Evolutionary conservation across 2,797 vertebrate species (phyloP).

Genomic region (Spheniscus humboldti): DNA sequence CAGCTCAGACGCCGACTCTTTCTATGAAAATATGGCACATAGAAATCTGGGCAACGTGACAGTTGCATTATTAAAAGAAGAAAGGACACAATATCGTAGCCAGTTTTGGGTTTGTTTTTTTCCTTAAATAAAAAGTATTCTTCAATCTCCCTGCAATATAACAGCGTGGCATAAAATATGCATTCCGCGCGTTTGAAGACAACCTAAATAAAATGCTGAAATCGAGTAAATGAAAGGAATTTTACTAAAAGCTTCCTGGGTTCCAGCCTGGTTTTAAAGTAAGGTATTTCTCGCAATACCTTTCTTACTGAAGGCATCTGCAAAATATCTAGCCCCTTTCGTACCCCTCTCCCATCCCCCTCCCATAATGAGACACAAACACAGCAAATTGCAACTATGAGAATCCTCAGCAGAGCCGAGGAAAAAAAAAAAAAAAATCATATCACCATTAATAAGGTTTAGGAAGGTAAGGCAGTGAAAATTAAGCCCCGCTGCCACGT

Average conservation of each 20-base stretch:
- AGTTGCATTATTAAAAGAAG: constrained; percentile 7
- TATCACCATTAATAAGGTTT: constrained; percentile 10
- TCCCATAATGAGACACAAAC: constrained; percentile 36
- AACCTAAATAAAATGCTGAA: neutral
- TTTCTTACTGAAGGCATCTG: constrained; percentile 50
- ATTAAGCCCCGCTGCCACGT: constrained; percentile 31
- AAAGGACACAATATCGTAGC: neutral
- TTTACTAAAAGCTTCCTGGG: neutral
- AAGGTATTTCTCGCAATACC: neutral
- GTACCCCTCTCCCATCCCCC: constrained; percentile 14
- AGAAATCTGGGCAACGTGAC: constrained; percentile 4
- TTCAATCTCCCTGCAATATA: neutral
- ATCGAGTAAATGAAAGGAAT: neutral
- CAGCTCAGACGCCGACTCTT: neutral
- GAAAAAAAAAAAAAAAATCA: neutral
- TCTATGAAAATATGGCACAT: neutral
- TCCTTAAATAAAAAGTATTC: neutral
- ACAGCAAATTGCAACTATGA: constrained; percentile 36
- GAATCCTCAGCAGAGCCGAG: neutral
- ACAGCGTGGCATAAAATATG: neutral
- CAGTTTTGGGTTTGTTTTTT: neutral
- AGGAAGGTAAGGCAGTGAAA: constrained; percentile 42
- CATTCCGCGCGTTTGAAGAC: neutral
- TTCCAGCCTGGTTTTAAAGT: neutral
- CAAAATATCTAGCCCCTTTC: neutral